These are phyloP conservation scores for Halichondria panicea DNA, from an alignment of 37 sponge, comb jelly and placozoan genomes.

Conservation along the genomic window DNA sequence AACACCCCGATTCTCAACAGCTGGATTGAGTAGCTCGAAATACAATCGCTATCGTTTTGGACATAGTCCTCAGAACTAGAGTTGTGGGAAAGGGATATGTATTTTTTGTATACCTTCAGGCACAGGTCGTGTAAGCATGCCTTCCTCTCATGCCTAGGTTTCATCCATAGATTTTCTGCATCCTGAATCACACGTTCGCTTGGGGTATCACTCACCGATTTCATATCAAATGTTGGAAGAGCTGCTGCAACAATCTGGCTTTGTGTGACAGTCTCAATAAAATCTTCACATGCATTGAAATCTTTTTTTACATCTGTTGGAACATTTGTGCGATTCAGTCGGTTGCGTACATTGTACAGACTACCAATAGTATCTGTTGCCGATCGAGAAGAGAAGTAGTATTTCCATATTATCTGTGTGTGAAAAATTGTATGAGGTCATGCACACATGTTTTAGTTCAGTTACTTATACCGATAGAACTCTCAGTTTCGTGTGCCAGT, in stretches of 20 bases:
- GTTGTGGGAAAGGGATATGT: not conserved
- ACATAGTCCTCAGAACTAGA: not conserved
- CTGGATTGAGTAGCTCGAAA: slow-evolving; percentile 6
- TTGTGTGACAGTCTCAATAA: slow-evolving; percentile 6
- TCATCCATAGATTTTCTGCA: not conserved
- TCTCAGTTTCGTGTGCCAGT: slow-evolving; percentile 30
- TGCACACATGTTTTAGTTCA: not conserved
- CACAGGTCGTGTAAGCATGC: not conserved
- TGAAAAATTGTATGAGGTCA: not conserved
- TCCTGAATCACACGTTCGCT: not conserved
- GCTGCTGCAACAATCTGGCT: slow-evolving; percentile 26
- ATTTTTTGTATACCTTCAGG: slow-evolving; percentile 3
- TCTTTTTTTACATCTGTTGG: slow-evolving; percentile 10
- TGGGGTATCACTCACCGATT: slow-evolving; percentile 3
- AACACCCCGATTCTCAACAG: slow-evolving; percentile 7
- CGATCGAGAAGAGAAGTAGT: slow-evolving; percentile 34
- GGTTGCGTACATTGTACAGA: slow-evolving; percentile 37
- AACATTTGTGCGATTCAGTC: slow-evolving; percentile 21
- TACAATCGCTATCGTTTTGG: not conserved
- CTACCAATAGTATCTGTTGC: slow-evolving; percentile 30
- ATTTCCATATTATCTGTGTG: slow-evolving; percentile 38
- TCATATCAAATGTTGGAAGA: not conserved
- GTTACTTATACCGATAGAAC: slow-evolving; percentile 1
- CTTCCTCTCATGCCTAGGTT: not conserved
- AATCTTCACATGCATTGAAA: slow-evolving; percentile 47